Conservation (phyloP, 2,113 vertebrate species). For the Synodontis membranacea region DNA sequence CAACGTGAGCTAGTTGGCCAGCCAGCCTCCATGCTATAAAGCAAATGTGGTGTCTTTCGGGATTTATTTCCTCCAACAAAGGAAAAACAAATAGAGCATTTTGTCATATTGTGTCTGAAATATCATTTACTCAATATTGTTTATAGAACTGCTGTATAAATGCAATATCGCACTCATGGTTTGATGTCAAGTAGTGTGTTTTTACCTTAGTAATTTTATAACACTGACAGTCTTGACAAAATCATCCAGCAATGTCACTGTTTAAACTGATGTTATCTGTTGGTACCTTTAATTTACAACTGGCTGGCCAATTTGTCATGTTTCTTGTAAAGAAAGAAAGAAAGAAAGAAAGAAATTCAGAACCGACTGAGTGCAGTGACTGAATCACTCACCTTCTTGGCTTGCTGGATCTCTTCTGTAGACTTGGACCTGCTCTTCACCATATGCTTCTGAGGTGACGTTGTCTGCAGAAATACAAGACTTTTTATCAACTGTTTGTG, state of each 20-base stretch:
- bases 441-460: constrained; percentile 76
- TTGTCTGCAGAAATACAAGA: constrained; percentile 59
- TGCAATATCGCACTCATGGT: no score
- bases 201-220: no score
- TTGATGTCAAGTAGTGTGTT: no score
- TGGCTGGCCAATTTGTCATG: background rate
- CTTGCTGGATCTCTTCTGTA: constrained; percentile 79
- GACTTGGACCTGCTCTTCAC: constrained; percentile 82
- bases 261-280: background rate
- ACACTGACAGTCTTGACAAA: no score
- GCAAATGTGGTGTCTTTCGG: no score
- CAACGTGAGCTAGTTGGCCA: no score
- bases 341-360: background rate
- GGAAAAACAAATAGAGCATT: no score
- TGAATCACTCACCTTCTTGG: constrained; percentile 73
- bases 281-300: background rate
- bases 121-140: no score
- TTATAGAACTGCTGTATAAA: no score
- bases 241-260: background rate
- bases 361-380: background rate
- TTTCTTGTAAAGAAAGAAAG: background rate
- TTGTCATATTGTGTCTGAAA: no score
- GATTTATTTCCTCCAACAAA: no score
- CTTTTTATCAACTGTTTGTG: background rate
- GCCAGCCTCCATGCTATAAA: no score